Evolutionary conservation across 2,888 invertebrate genomes (phyloP), one percentile per base, ranked within the genome.

Genomic region (Lordiphosa fenestrarum): DNA sequence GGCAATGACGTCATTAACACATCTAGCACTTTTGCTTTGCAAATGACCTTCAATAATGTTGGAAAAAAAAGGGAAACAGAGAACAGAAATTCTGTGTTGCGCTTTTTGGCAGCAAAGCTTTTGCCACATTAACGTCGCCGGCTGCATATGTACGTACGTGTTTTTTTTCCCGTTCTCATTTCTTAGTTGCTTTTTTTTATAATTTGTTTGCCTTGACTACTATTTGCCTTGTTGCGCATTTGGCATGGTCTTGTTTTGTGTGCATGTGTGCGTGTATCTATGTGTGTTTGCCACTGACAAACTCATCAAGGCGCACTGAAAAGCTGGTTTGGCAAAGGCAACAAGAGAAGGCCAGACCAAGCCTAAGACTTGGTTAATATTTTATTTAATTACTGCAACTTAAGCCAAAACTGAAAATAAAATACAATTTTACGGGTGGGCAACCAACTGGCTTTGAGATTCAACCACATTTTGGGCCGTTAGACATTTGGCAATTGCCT

Each of bases 171-270:
- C 53, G 42, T 36, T 47, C 35, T 71, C 68, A 73, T 77, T 77
- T 73, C 65, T 73, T 70, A 61, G 73, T 73, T 76, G 56, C 56
- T 73, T 73, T 66, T 69, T n/a, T 57, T 48, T 33, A 49, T 52
- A 52, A 58, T 65, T 57, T 55, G 52, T 54, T 49, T 70, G 70
- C 57, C 52, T 59, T 71, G 61, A 67, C 55, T 65, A 67, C 56
- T 68, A 57, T 73, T 73, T 73, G 61, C 65, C 74, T 71, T 71
- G 61, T 71, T 73, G 77, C 61, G 54, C 77, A 68, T 73, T 77
- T 71, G 46, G 36, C 39, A 55, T 51, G 49, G 40, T 23, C 33
- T 33, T 41, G 37, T 40, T 52, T 42, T 53, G 44, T 35, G 23
- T 36, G 33, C 35, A 13, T 37, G 37, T 35, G 9, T 35, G 38